Base-by-base conservation (phyloP, 2,113 vertebrate species). In the Lampris megalopsis region DNA sequence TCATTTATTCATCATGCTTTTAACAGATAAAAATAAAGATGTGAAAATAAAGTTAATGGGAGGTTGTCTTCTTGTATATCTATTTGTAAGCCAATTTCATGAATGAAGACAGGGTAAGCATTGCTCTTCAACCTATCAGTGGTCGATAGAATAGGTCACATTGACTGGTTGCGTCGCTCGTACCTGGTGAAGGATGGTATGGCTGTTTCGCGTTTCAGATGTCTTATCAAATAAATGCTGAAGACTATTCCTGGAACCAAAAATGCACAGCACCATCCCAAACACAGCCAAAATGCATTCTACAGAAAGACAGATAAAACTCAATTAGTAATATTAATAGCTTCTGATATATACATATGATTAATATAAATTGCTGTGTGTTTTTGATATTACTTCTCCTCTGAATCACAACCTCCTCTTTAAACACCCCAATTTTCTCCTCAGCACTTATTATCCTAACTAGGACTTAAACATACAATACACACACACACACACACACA, bases 271-370 rank as follows among this genome's bases (percentile, higher is more conserved):
- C 95, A 96, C 90, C 94, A 94, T 0, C 92, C 95, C 89, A 96
- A 81, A 86, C 95, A 95, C 89, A 96, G 95, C 95, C 95, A 96
- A 89, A 95, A 95, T 38, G 93, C 94, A 0, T 96, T 96, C 95
- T 96, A 84, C 38, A 64, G 6, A 50, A 62, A 72, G 1, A 41
- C 8, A 68, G 11, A 69, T 1, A 2, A 13, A 41, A 56, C 53
- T n/a, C 10, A 56, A 24, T 45, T 7, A 45, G 43, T 7, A 4
- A 45, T 45, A 45, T 45, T 45, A 1, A 45, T 45, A 45, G 7
- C 43, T 7, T 7, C 43, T 45, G 13, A 53, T 13, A 53, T 13
- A 53, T 9, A 53, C 10, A 53, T 13, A 53, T n/a, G n/a, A 53
- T 24, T 5, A 10, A 53, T 53, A 13, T 11, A 13, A 9, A 13